Conservation (phyloP, 37 sponge, comb jelly and placozoan species). For the Axinella damicornis region DNA sequence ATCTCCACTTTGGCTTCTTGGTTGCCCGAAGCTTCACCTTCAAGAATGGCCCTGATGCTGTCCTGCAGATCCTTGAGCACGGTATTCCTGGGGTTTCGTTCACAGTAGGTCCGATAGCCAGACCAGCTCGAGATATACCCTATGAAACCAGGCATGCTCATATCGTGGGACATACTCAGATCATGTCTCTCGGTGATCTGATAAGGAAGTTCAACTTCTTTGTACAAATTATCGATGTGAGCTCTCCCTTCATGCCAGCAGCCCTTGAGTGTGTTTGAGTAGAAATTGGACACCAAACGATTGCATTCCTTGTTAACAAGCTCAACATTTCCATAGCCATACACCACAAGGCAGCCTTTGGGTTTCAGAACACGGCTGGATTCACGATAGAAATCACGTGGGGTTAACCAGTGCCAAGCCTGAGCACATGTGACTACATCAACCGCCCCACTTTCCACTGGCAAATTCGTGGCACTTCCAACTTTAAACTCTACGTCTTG, state of each 20-base stretch:
- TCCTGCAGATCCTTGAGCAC: conserved; percentile 41
- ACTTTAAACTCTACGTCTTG: conserved; percentile 62
- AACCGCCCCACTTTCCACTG: conserved; percentile 18
- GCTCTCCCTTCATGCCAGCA: conserved; percentile 67
- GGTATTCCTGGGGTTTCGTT: conserved; percentile 44
- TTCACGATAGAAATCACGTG: conserved; percentile 37
- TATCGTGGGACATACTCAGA: neutral
- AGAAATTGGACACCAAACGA: conserved; percentile 38
- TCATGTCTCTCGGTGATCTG: conserved; percentile 37
- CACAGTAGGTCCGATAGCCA: conserved; percentile 49
- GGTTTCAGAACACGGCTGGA: conserved; percentile 53
- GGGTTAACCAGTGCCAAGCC: conserved; percentile 82
- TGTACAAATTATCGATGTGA: conserved; percentile 62
- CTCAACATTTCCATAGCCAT: conserved; percentile 73
- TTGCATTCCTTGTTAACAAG: conserved; percentile 22
- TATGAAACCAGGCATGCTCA: conserved; percentile 30
- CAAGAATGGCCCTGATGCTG: conserved; percentile 2
- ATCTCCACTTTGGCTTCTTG: conserved; percentile 3
- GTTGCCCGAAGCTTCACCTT: neutral
- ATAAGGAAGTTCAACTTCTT: conserved; percentile 51
- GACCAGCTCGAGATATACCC: conserved; percentile 78
- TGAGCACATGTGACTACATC: conserved; percentile 82
- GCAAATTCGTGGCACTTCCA: conserved; percentile 38
- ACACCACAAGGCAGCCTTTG: conserved; percentile 75
- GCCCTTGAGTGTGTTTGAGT: conserved; percentile 37